Evolutionary conservation across 1,140 invertebrate genomes (phyloP), one percentile per base, ranked within the genome.

Genomic region (Lordiphosa clarofinis): DNA sequence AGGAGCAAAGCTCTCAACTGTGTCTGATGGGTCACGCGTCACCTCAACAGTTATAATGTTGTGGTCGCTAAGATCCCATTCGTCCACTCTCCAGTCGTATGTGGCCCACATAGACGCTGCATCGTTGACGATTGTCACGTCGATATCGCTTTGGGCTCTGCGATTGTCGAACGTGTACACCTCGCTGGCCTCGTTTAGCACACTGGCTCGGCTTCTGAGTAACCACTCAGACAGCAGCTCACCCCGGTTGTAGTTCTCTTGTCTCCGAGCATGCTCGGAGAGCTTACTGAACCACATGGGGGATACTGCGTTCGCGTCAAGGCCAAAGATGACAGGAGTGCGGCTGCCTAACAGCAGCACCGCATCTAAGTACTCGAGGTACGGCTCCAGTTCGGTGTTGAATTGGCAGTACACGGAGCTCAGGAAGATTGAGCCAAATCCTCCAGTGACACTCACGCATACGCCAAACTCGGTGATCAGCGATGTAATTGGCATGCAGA

Each of bases 61-160:
- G 33, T 62, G 37, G 7, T 49, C 54, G 38, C 59, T 65, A 4
- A 54, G 21, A 7, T 56, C 47, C 54, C 56, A 59, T 21, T 68
- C 48, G 9, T 13, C 13, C 43, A 68, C 59, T 43, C 35, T 58
- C 60, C 60, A 64, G 11, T 52, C 60, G 21, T 63, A 63, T 39
- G 49, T 12, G n/a, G 57, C 24, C 49, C 42, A 48, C 19, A 21
- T 19, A 44, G 19, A 44, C n/a, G 37, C n/a, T 28, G 24, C 24
- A 1, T 28, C 24, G 24, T 28, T 28, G 24, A 7, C 24, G 24
- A 28, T 28, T 6, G 24, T 28, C 5, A 28, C 24, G 24, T 28
- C 24, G 24, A 28, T 28, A 28, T 28, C 24, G 24, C 24, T 28
- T 5, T 28, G 24, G 1, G 6, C 4, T 28, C 24, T 28, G 24